These are phyloP conservation scores for Thera obeliscata DNA, from an alignment of 2,888 invertebrate genomes.

Conservation along the genomic window DNA sequence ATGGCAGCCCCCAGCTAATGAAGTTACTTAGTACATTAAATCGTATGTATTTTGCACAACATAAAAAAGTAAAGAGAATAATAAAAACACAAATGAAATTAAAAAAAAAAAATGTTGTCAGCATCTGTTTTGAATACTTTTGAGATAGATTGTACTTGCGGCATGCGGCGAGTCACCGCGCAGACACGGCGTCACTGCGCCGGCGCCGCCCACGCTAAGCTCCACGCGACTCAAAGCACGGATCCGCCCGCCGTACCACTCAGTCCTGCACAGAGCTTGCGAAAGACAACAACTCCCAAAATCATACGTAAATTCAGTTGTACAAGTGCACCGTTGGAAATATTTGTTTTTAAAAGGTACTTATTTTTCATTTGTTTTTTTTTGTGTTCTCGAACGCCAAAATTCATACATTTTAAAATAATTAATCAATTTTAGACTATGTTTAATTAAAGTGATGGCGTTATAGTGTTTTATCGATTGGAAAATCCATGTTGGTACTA, in stretches of 20 bases:
- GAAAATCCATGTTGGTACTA: background rate
- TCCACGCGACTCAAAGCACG: conserved; percentile 64
- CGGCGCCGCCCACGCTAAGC: conserved; percentile 70
- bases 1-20: background rate
- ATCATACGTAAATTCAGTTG: conserved; percentile 37
- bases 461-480: background rate
- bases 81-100: background rate
- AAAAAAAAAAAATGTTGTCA: conserved; percentile 12
- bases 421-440: background rate
- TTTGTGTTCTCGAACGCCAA: conserved; percentile 32
- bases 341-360: conserved; percentile 51
- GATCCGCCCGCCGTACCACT: conserved; percentile 52
- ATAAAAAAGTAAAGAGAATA: no score
- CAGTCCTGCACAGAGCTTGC: conserved; percentile 75
- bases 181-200: conserved; percentile 56
- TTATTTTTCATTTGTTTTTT: conserved; percentile 10
- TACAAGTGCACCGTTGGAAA: conserved; percentile 41
- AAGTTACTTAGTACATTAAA: background rate
- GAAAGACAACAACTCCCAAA: conserved; percentile 62
- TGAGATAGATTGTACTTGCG: conserved; percentile 33
- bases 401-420: background rate
- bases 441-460: background rate
- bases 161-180: conserved; percentile 60
- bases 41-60: background rate
- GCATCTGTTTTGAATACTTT: conserved; percentile 31